These are phyloP conservation scores for Chaenogobius annularis DNA, from an alignment of 2,113 vertebrate genomes.

Conservation along the genomic window DNA sequence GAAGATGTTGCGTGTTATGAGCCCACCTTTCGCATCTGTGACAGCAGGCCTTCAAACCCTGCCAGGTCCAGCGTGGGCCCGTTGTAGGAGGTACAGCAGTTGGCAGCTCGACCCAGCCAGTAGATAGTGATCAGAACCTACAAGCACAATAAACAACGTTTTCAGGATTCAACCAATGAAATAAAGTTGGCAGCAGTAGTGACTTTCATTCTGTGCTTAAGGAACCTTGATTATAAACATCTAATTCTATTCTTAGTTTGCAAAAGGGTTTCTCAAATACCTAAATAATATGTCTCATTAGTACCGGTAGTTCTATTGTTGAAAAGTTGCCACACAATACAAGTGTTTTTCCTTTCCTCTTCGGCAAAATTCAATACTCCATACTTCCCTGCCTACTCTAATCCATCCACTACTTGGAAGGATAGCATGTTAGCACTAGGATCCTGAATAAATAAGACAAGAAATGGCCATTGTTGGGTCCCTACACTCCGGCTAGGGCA, in stretches of 20 bases:
- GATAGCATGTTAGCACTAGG: constrained; percentile 18
- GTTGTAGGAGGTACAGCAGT: constrained; percentile 85
- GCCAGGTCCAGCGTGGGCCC: constrained; percentile 93
- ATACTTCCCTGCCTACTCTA: constrained; percentile 14
- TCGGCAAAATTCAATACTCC: background rate
- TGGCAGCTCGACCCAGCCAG: constrained; percentile 94
- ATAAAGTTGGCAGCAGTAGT: background rate
- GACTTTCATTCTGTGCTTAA: too few species aligned
- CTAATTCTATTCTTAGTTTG: background rate
- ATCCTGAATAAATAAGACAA: constrained; percentile 62
- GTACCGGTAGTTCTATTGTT: background rate
- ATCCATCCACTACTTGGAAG: constrained; percentile 11
- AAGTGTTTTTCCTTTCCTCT: constrained; percentile 7
- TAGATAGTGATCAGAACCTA: constrained; percentile 96
- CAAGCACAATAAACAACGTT: background rate
- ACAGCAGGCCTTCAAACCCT: constrained; percentile 92
- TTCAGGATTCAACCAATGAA: background rate
- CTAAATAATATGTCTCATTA: background rate
- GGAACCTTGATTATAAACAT: background rate
- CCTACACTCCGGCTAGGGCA: background rate
- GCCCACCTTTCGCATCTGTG: constrained; percentile 94
- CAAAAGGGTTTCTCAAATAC: background rate
- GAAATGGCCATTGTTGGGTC: constrained; percentile 30
- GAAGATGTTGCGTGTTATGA: background rate
- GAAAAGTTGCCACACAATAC: background rate